A percentile compares a stretch with the other conserved stretches of the same genome.
These are phyloP conservation scores for Pterostichus madidus DNA, from an alignment of 2,888 invertebrate genomes.

Conservation along the genomic window DNA sequence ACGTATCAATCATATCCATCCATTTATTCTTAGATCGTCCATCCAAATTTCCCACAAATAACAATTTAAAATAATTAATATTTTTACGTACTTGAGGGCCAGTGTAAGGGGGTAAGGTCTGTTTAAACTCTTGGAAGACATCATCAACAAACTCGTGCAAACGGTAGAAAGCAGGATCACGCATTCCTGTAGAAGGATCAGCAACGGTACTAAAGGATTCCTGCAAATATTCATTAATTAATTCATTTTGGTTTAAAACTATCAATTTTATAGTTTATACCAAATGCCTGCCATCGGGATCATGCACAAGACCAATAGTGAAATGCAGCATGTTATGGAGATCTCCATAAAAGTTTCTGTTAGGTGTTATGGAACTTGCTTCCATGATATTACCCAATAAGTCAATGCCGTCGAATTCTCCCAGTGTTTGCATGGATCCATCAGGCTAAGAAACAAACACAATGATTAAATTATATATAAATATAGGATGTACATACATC, in stretches of 20 bases:
- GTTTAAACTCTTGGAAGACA: constrained; percentile 87
- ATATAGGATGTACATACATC: too few relatives aligned
- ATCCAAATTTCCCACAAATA: too few relatives aligned
- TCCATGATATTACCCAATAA: constrained; percentile 90
- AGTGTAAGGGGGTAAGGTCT: constrained; percentile 84
- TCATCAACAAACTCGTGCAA: constrained; percentile 91
- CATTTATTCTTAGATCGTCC: too few relatives aligned
- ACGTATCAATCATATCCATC: too few relatives aligned
- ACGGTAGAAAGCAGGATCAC: constrained; percentile 93
- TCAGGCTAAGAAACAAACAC: constrained; percentile 77
- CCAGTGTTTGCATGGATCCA: constrained; percentile 80
- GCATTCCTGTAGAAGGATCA: constrained; percentile 90
- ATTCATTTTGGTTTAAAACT: too few relatives aligned
- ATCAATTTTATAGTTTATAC: constrained; percentile 73
- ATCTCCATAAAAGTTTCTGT: constrained; percentile 87
- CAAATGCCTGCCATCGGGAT: constrained; percentile 88
- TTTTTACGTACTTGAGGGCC: constrained; percentile 78
- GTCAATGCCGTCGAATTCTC: constrained; percentile 87
- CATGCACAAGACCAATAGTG: constrained; percentile 87
- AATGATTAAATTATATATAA: too few relatives aligned
- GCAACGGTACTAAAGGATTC: constrained; percentile 91
- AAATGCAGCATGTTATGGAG: constrained; percentile 91
- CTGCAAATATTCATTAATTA: constrained; percentile 75
- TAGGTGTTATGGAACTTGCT: constrained; percentile 84
- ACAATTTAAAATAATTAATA: too few relatives aligned